phyloP scores from a whole-genome alignment of 2,797 vertebrate species.

The Rhinella marina region DNA sequence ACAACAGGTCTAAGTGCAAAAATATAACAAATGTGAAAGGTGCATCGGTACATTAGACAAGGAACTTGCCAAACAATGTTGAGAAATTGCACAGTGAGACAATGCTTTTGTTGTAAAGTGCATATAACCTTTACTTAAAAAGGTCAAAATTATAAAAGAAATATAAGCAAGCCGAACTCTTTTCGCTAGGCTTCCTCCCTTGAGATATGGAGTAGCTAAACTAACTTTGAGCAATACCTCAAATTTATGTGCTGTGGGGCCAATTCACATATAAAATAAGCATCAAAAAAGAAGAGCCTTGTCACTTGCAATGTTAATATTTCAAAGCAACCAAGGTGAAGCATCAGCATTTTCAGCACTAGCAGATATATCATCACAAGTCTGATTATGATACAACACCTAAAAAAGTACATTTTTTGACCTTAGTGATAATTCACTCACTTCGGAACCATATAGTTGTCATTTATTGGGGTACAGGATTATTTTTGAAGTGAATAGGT shows the following conservation, averaged over 20 bases:
- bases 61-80: conserved; percentile 44
- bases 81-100: conserved; percentile 50
- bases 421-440: conserved; percentile 77
- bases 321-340: conserved; percentile 79
- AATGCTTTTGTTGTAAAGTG: conserved; percentile 59
- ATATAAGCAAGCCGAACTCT: conserved; percentile 68
- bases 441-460: conserved; percentile 68
- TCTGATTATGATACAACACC: conserved; percentile 75
- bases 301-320: conserved; percentile 75
- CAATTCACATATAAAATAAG: conserved; percentile 79
- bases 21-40: conserved; percentile 47
- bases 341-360: conserved; percentile 73
- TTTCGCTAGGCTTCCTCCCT: conserved; percentile 65
- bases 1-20: neutral
- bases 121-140: conserved; percentile 65
- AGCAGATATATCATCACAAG: conserved; percentile 75
- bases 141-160: conserved; percentile 71
- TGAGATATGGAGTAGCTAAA: conserved; percentile 74
- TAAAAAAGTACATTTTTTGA: conserved; percentile 75
- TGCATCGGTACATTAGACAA: conserved; percentile 39
- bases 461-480: conserved; percentile 63
- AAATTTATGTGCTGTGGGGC: conserved; percentile 75
- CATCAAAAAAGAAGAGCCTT: conserved; percentile 78
- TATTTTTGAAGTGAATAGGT: conserved; percentile 26
- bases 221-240: conserved; percentile 73